Evolutionary conservation across 2,113 vertebrate genomes (phyloP).

Genomic region (Mobula hypostoma): DNA sequence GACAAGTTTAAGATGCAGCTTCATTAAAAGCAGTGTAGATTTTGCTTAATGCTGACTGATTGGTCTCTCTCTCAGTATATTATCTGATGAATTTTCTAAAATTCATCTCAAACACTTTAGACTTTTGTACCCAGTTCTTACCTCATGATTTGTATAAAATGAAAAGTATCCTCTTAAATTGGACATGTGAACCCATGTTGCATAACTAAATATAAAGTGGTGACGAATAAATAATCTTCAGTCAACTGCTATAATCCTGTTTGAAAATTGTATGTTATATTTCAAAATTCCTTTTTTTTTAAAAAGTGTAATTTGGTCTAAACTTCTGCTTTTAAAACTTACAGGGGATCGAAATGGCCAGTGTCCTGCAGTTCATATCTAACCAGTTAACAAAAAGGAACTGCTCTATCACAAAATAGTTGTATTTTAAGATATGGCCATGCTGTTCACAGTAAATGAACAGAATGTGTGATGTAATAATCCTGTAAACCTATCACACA

Average conservation of each 20-base stretch:
- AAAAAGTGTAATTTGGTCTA: not conserved
- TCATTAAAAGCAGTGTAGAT: conserved; percentile 24
- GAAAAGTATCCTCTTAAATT: conserved; percentile 9
- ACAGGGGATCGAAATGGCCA: not conserved
- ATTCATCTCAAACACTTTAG: not conserved
- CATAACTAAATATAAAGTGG: not conserved
- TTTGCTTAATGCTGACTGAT: not conserved
- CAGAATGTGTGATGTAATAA: not conserved
- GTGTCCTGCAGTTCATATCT: not conserved
- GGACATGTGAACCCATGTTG: conserved; percentile 1
- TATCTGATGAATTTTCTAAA: not conserved
- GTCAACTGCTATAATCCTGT: not conserved
- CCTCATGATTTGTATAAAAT: too few species aligned
- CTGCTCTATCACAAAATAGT: not conserved
- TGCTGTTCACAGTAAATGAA: conserved; percentile 8
- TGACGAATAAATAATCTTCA: not conserved
- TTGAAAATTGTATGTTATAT: not conserved
- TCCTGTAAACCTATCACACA: not conserved
- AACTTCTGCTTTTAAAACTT: not conserved
- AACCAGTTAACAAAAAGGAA: not conserved
- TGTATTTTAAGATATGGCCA: conserved; percentile 20
- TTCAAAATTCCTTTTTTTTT: not conserved
- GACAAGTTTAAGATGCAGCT: not conserved
- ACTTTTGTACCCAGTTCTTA: not conserved
- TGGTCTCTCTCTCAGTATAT: not conserved